phyloP scores from a whole-genome alignment of 2,888 invertebrate species.

The Trissolcus japonicus region DNA sequence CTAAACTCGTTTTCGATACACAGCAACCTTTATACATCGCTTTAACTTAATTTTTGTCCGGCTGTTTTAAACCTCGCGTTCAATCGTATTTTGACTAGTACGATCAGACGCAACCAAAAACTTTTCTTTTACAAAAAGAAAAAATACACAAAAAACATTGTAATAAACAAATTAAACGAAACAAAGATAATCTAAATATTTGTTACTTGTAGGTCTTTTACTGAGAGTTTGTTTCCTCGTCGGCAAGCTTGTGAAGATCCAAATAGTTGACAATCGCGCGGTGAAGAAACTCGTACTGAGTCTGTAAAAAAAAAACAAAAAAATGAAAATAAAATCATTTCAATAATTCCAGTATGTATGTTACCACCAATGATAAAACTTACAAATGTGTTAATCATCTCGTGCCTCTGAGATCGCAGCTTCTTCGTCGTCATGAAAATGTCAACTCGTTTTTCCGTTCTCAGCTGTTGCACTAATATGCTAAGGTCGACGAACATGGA shows the following conservation, averaged over 20 bases:
- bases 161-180: slow-evolving; percentile 11
- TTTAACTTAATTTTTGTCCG: slow-evolving; percentile 22
- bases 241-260: slow-evolving; percentile 88
- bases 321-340: background rate
- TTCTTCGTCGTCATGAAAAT: slow-evolving; percentile 90
- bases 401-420: slow-evolving; percentile 88
- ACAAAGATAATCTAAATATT: slow-evolving; percentile 1
- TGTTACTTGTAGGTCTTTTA: slow-evolving; percentile 56
- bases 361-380: slow-evolving; percentile 75
- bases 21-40: too few species aligned
- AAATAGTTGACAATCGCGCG: slow-evolving; percentile 93
- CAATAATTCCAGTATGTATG: background rate
- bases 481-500: slow-evolving; percentile 93
- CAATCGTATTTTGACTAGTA: slow-evolving; percentile 56
- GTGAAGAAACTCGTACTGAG: slow-evolving; percentile 95
- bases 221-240: slow-evolving; percentile 74
- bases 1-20: too few species aligned
- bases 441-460: slow-evolving; percentile 90
- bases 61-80: slow-evolving; percentile 25
- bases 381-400: slow-evolving; percentile 90
- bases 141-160: slow-evolving; percentile 7
- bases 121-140: slow-evolving; percentile 7
- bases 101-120: slow-evolving; percentile 27
- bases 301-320: slow-evolving; percentile 78
- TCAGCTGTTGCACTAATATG: slow-evolving; percentile 89